A percentile compares a stretch with the other conserved stretches of the same genome.
These are phyloP conservation scores for Aleiodes testaceus DNA, from an alignment of 2,888 invertebrate genomes.

Conservation along the genomic window DNA sequence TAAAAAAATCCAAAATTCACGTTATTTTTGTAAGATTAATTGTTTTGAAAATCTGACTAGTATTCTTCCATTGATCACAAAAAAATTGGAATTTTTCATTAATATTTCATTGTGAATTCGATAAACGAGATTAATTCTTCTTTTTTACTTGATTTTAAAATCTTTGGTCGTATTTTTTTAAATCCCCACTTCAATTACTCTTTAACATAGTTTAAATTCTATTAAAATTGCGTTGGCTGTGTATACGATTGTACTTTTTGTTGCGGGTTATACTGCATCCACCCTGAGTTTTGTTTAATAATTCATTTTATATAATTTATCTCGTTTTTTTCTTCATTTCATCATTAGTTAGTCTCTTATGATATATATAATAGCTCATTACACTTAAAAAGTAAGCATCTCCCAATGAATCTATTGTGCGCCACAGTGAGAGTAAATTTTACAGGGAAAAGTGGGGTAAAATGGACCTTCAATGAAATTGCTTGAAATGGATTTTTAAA, in stretches of 20 bases:
- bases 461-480: no score
- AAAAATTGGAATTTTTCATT: neutral
- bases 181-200: conserved; percentile 15
- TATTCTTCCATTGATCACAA: neutral
- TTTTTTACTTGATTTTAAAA: conserved; percentile 34
- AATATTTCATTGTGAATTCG: conserved; percentile 9
- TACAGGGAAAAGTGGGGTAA: neutral
- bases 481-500: no score
- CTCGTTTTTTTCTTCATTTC: conserved; percentile 43
- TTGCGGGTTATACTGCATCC: conserved; percentile 69
- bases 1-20: neutral
- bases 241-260: conserved; percentile 73
- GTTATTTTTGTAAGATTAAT: conserved; percentile 35
- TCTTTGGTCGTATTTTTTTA: conserved; percentile 34
- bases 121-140: conserved; percentile 40
- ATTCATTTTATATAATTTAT: conserved; percentile 49
- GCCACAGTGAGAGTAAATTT: conserved; percentile 34
- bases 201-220: conserved; percentile 48
- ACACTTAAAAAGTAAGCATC: conserved; percentile 35
- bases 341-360: conserved; percentile 14
- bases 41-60: conserved; percentile 25
- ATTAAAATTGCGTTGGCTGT: conserved; percentile 69
- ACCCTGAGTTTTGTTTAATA: conserved; percentile 68
- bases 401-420: conserved; percentile 35
- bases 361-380: conserved; percentile 27